A percentile compares a stretch with the other conserved stretches of the same genome.
Conservation (phyloP, 2,113 vertebrate genomes). For the Elanoides forficatus region DNA sequence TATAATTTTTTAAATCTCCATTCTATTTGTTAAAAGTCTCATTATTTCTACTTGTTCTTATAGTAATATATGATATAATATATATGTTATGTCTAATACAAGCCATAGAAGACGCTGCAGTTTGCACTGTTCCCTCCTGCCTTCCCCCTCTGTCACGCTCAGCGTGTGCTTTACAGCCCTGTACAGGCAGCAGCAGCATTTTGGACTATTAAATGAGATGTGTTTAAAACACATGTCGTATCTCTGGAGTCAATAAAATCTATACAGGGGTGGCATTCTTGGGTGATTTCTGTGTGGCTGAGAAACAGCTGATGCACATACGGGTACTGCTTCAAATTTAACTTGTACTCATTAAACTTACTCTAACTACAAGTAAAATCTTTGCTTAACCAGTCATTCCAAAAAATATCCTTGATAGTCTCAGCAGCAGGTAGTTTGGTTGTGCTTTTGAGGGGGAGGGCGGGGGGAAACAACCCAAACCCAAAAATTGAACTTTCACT, state of each 20-base stretch:
- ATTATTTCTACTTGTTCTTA: neutral
- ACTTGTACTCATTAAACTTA: rapidly evolving
- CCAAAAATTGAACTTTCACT: rapidly evolving
- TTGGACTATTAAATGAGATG: neutral
- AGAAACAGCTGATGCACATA: neutral
- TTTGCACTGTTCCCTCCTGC: neutral
- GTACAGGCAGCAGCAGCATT: neutral
- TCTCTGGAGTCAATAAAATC: neutral
- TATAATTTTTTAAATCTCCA: neutral
- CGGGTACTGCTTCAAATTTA: neutral
- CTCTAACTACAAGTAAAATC: neutral
- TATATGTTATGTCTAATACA: no score
- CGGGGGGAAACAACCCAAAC: no score
- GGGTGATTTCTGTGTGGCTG: neutral
- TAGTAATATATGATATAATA: rapidly evolving
- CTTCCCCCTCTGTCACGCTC: rapidly evolving
- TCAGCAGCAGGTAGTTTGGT: neutral
- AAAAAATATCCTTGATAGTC: neutral
- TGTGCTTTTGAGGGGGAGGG: neutral
- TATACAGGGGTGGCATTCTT: rapidly evolving
- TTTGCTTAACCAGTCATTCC: neutral
- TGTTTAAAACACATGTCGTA: neutral
- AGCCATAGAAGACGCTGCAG: neutral
- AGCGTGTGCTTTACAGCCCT: neutral
- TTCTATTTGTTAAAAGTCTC: neutral